These are phyloP conservation scores for Cyanoramphus novaezelandiae DNA, from an alignment of 2,113 vertebrate genomes.

Conservation along the genomic window DNA sequence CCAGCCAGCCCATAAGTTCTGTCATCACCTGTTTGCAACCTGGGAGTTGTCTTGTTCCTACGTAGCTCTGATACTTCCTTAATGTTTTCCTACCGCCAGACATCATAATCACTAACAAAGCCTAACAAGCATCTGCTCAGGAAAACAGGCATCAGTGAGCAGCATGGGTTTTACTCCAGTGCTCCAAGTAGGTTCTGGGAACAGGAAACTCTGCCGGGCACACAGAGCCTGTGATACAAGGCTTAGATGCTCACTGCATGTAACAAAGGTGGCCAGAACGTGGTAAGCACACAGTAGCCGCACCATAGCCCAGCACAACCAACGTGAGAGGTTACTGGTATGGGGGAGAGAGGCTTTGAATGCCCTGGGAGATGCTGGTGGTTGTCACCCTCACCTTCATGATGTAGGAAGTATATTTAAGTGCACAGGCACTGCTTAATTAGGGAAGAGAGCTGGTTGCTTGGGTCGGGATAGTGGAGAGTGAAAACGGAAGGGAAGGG, in stretches of 20 bases:
- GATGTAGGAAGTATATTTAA: background rate
- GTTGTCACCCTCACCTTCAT: background rate
- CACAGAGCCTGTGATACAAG: background rate
- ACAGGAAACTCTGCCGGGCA: background rate
- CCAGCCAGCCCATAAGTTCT: background rate
- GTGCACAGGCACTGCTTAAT: background rate
- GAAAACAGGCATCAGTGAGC: background rate
- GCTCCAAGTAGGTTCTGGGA: background rate
- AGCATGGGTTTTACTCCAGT: background rate
- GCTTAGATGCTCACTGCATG: rapidly evolving
- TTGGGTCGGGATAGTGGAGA: background rate
- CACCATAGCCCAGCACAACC: background rate
- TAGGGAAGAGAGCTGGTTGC: background rate
- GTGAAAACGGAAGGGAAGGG: rapidly evolving
- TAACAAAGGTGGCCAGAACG: background rate
- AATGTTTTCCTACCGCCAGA: background rate
- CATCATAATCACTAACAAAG: background rate
- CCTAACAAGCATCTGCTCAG: background rate
- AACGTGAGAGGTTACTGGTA: rapidly evolving
- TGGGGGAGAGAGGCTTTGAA: background rate
- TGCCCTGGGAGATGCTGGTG: background rate
- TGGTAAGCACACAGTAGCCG: background rate
- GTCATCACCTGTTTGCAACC: background rate
- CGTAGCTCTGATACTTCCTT: background rate
- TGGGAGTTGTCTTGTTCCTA: background rate